Conservation (phyloP, 2,113 vertebrate genomes). For the Trochalopteron elliotii region DNA sequence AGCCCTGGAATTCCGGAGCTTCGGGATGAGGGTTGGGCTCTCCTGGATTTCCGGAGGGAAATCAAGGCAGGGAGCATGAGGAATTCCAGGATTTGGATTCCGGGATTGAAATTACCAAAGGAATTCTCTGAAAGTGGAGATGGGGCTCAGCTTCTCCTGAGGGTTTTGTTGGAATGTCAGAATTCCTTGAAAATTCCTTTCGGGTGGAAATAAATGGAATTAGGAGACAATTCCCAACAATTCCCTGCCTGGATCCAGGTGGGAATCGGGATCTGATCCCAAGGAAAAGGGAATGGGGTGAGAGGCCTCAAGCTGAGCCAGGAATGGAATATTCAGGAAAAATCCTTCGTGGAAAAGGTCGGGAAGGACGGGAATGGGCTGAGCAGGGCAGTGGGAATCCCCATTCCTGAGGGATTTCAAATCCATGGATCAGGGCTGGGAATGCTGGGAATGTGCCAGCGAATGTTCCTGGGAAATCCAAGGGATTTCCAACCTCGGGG, state of each 20-base stretch:
- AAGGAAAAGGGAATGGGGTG: accelerated
- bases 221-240: background rate
- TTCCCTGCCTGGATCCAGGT: background rate
- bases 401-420: background rate
- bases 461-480: no score
- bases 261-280: background rate
- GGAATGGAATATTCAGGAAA: background rate
- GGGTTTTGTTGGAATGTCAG: background rate
- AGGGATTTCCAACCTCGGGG: background rate
- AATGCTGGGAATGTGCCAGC: background rate
- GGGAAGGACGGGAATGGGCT: background rate
- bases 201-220: accelerated
- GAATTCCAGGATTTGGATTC: background rate
- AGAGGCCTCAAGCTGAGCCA: background rate
- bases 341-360: background rate
- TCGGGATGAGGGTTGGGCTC: background rate
- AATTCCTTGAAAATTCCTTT: background rate
- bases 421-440: background rate
- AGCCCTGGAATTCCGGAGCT: background rate
- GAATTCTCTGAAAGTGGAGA: accelerated
- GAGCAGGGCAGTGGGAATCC: background rate
- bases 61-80: background rate
- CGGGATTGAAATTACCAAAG: background rate
- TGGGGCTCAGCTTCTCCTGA: accelerated
- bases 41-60: background rate